A percentile compares a stretch with the other conserved stretches of the same genome.
phyloP scores from a whole-genome alignment of 2,888 invertebrate species.

The Spodoptera picta region DNA sequence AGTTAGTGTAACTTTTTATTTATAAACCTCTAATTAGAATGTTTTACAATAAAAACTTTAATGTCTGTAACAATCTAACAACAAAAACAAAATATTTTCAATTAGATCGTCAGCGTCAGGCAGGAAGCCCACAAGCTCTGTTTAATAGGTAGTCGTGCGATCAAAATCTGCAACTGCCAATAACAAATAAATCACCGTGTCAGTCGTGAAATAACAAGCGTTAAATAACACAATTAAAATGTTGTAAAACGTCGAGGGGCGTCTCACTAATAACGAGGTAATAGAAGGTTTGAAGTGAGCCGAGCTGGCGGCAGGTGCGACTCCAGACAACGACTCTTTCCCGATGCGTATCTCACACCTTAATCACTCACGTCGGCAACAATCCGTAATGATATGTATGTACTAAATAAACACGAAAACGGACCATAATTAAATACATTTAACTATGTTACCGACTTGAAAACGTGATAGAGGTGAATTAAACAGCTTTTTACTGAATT shows the following conservation, averaged over 20 bases:
- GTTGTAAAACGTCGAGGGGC: conserved; percentile 77
- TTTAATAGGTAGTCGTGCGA: conserved; percentile 30
- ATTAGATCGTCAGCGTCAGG: conserved; percentile 5
- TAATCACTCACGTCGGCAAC: conserved; percentile 78
- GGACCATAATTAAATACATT: conserved; percentile 70
- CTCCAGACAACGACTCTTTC: conserved; percentile 61
- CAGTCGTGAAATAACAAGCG: conserved; percentile 73
- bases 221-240: conserved; percentile 82
- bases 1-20: too few species aligned
- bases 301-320: conserved; percentile 73
- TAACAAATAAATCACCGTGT: conserved; percentile 67
- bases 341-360: conserved; percentile 74
- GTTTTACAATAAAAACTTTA: too few species aligned
- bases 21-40: too few species aligned
- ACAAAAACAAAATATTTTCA: conserved; percentile 4
- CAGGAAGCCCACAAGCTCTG: conserved; percentile 30
- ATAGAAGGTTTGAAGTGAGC: conserved; percentile 71
- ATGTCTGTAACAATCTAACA: too few species aligned
- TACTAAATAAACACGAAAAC: conserved; percentile 78
- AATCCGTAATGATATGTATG: conserved; percentile 77
- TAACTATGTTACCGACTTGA: conserved; percentile 64
- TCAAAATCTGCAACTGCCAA: conserved; percentile 54
- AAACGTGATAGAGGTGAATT: conserved; percentile 56
- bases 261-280: conserved; percentile 79
- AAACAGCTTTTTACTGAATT: conserved; percentile 50